Evolutionary conservation across 2,113 vertebrate genomes (phyloP).

Genomic region (Lepidothrix coronata): DNA sequence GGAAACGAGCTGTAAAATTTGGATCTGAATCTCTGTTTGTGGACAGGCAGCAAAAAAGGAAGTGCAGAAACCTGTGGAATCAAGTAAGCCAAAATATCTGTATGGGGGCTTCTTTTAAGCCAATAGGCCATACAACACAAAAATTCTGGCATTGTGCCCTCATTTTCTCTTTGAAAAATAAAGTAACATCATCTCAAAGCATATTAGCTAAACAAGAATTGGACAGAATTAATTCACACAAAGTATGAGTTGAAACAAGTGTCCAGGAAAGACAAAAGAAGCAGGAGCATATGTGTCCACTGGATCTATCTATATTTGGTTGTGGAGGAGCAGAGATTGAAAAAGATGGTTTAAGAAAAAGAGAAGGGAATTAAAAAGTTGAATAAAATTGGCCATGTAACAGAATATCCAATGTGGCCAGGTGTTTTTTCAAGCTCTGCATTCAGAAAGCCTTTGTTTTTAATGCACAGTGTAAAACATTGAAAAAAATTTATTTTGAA

Average conservation of each 20-base stretch:
- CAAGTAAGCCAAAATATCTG: not conserved
- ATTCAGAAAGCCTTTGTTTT: not conserved
- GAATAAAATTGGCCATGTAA: not conserved
- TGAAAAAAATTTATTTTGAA: not conserved
- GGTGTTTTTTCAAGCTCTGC: not conserved
- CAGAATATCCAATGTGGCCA: not conserved
- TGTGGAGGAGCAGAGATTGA: not conserved
- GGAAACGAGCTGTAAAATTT: not conserved
- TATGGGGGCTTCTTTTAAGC: not conserved
- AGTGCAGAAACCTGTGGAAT: not conserved
- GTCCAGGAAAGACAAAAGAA: not conserved
- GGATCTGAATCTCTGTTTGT: not conserved
- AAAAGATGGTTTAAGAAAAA: not conserved
- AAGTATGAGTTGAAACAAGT: not conserved
- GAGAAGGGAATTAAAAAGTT: not conserved
- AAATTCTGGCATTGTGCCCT: not conserved
- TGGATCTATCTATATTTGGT: not conserved
- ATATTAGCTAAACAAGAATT: not conserved
- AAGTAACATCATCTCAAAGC: not conserved
- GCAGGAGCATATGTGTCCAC: not conserved
- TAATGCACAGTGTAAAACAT: not conserved
- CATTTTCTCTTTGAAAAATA: not conserved
- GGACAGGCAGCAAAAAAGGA: not conserved
- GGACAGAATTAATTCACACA: not conserved
- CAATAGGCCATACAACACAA: not conserved